phyloP scores from a whole-genome alignment of 2,113 vertebrate species.

The Dolichotis patagonum region DNA sequence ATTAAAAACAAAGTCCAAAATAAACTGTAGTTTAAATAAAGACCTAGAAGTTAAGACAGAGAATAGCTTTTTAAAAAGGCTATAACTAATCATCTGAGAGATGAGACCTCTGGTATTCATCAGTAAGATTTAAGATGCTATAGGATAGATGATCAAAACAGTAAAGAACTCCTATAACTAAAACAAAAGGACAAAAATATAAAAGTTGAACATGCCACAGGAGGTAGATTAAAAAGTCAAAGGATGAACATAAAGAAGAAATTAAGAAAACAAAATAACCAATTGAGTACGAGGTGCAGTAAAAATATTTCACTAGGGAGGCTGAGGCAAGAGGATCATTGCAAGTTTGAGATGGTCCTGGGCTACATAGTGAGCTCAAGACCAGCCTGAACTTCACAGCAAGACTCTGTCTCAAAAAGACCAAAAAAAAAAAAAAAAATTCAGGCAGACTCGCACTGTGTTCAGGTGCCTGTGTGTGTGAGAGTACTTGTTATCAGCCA shows the following conservation, averaged over 20 bases:
- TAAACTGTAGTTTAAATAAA: not conserved
- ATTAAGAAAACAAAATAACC: not conserved
- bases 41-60: not conserved
- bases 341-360: no score
- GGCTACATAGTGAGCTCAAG: no score
- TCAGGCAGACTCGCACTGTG: no score
- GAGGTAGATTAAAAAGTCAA: not conserved
- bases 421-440: no score
- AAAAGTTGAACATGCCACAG: not conserved
- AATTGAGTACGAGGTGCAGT: not conserved
- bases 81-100: not conserved
- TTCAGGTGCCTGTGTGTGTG: not conserved
- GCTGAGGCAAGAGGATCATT: no score
- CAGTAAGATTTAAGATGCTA: not conserved
- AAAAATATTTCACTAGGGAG: not conserved
- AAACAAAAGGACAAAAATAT: not conserved
- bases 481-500: not conserved
- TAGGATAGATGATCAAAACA: not conserved
- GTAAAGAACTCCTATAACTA: not conserved
- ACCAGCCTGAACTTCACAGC: no score
- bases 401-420: no score
- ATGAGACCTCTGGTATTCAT: not conserved
- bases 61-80: not conserved
- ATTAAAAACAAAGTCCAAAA: not conserved
- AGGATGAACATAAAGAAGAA: not conserved